These are phyloP conservation scores for Harpagoxenus sublaevis DNA, from an alignment of 2,888 invertebrate species.

Conservation along the genomic window DNA sequence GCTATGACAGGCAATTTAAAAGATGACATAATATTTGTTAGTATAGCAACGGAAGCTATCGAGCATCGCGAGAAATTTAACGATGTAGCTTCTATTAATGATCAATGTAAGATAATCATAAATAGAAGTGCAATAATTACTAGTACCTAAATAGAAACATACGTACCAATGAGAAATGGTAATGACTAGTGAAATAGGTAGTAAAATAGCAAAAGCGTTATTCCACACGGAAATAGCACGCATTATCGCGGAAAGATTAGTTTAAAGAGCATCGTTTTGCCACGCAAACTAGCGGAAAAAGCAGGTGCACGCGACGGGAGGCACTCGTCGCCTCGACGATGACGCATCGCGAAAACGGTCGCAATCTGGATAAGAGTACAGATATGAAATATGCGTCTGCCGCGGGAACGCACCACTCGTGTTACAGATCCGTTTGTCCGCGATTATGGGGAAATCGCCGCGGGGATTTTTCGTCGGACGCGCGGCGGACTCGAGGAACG, in stretches of 20 bases:
- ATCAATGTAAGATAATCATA: constrained; percentile 3
- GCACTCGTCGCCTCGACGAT: not conserved
- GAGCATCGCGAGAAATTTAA: not conserved
- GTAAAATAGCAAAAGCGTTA: not conserved
- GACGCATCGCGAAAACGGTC: constrained; percentile 33
- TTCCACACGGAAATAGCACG: too few species aligned
- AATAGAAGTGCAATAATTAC: not conserved
- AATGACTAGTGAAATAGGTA: not conserved
- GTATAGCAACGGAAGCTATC: not conserved
- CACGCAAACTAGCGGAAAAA: not conserved
- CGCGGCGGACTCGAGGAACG: not conserved
- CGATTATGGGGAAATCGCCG: not conserved
- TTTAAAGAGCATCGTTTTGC: not conserved
- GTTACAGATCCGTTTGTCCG: not conserved
- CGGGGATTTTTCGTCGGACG: constrained; percentile 6
- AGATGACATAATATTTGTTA: not conserved
- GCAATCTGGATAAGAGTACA: constrained; percentile 4
- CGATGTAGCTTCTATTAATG: not conserved
- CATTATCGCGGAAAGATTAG: not conserved
- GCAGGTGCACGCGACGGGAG: not conserved
- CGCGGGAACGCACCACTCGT: not conserved
- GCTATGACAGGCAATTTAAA: not conserved
- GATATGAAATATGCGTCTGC: not conserved
- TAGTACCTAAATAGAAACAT: not conserved
- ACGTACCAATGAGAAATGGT: too few species aligned